Conservation (phyloP, 1,140 invertebrate genomes). For the Agrypnia vestita region DNA sequence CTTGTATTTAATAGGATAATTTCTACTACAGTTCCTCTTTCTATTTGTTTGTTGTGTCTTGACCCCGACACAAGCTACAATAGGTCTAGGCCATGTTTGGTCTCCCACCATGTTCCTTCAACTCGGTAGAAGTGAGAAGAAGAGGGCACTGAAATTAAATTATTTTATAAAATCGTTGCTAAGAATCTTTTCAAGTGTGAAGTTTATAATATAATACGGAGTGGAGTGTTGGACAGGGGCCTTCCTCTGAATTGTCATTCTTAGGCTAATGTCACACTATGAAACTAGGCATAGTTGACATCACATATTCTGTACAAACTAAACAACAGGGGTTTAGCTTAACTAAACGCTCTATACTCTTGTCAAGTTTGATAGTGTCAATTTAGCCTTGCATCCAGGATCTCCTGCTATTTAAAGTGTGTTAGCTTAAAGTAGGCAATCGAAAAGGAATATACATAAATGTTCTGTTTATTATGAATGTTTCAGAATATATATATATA, state of each 20-base stretch:
- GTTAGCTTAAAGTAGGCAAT: slow-evolving; percentile 61
- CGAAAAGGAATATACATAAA: slow-evolving; percentile 59
- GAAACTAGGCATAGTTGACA: slow-evolving; percentile 14
- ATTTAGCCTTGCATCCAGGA: slow-evolving; percentile 45
- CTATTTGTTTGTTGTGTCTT: too few relatives aligned
- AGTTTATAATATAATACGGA: slow-evolving; percentile 44
- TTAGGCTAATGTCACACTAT: slow-evolving; percentile 5
- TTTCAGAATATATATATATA: slow-evolving; percentile 51
- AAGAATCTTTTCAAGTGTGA: slow-evolving; percentile 55
- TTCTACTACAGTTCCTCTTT: too few relatives aligned
- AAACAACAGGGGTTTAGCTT: not conserved
- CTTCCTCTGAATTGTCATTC: not conserved
- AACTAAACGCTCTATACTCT: not conserved
- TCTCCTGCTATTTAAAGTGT: slow-evolving; percentile 53
- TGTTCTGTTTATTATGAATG: slow-evolving; percentile 57
- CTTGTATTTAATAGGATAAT: too few relatives aligned
- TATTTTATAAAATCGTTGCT: slow-evolving; percentile 58
- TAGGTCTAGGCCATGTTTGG: not conserved
- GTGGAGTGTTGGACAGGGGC: slow-evolving; percentile 12
- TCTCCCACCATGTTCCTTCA: slow-evolving; percentile 7
- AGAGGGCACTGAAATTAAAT: slow-evolving; percentile 57
- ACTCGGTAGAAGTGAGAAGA: slow-evolving; percentile 2
- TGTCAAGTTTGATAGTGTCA: slow-evolving; percentile 27
- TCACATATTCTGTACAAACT: not conserved
- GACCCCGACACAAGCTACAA: not conserved